phyloP scores from a whole-genome alignment of 2,888 invertebrate genomes.

The Tipula lateralis region DNA sequence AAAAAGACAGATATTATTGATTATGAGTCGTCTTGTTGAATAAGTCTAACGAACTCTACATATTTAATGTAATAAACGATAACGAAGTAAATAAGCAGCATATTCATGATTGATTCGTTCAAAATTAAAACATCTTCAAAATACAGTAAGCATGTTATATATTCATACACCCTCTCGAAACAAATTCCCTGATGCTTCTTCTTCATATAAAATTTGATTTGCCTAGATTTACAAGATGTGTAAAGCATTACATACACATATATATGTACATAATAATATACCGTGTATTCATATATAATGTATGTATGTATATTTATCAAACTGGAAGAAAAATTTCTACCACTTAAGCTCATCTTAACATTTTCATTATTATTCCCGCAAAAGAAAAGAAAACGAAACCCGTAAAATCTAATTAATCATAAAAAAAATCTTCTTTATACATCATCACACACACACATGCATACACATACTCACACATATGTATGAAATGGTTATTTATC shows the following conservation, averaged over 20 bases:
- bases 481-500: background rate
- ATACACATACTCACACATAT: background rate
- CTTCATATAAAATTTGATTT: background rate
- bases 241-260: background rate
- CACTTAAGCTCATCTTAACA: slow-evolving; percentile 11
- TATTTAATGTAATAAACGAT: background rate
- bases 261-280: background rate
- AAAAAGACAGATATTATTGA: too few relatives aligned
- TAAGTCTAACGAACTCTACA: background rate
- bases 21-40: too few relatives aligned
- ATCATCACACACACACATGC: background rate
- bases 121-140: background rate
- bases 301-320: too few relatives aligned
- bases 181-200: background rate
- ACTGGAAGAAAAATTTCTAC: background rate
- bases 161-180: background rate
- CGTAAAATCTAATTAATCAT: slow-evolving; percentile 19
- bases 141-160: background rate
- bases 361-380: background rate
- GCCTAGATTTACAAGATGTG: background rate
- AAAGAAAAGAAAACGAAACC: background rate
- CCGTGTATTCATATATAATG: background rate
- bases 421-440: background rate
- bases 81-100: background rate
- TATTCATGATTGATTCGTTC: background rate